Evolutionary conservation across 2,113 vertebrate genomes (phyloP), one percentile per base, ranked within the genome.

Genomic region (Aegypius monachus): DNA sequence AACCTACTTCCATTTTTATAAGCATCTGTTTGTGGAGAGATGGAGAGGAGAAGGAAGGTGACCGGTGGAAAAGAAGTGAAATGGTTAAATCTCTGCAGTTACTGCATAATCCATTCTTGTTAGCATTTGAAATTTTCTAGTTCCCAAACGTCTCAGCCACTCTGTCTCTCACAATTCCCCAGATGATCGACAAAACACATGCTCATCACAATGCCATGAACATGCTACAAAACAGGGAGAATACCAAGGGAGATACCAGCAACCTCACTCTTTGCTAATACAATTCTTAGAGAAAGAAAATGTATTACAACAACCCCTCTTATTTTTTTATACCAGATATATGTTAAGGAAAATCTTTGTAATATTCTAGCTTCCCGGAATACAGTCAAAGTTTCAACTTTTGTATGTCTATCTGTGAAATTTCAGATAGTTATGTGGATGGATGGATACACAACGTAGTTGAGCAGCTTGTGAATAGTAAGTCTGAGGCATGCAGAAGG

Each of bases 301-400:
- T 36, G 7, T 1, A 0, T 61, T 52, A 12, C 5, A 29, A 36
- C 8, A 2, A 48, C 4, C 1, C 2, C 9, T 31, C 38, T 63
- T 8, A 10, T 31, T 48, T 74, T 52, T 72, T 72, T 22, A 63
- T 27, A 84, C 3, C 18, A 56, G 22, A n/a, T 9, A 27, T 6
- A 10, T 26, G 27, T 3, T 21, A 40, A 71, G 18, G n/a, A 81
- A 84, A 84, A 58, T 38, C 6, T 38, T 27, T 58, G 5, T 16
- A 16, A 53, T 53, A n/a, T 27, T 94, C 13, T 47, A 29, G 3
- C 17, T 56, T 81, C 16, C 32, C 56, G 14, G 4, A 86, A 61
- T 66, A n/a, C 2, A 32, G 31, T n/a, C 4, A 17, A 59, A 34
- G 4, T 42, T 53, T 67, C 5, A 8, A 2, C 1, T 81, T 81